Percentiles rank a stretch among this genome's conserved stretches.
Conservation (phyloP, 2,113 vertebrate species). For the Dicentrarchus labrax region DNA sequence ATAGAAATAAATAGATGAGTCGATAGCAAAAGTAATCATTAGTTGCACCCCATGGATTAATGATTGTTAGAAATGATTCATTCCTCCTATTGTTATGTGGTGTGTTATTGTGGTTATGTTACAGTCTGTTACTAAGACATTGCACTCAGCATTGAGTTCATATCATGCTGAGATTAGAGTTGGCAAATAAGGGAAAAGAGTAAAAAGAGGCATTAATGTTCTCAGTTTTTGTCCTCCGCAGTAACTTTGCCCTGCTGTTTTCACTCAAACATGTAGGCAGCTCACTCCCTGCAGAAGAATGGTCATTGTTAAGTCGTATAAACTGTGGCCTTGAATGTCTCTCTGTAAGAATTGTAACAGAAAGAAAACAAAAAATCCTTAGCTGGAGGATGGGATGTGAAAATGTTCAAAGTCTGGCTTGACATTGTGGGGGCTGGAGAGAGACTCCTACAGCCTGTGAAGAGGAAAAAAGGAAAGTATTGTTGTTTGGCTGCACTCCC, state of each 20-base stretch:
- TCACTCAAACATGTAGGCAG: conserved; percentile 1
- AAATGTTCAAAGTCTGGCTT: conserved; percentile 70
- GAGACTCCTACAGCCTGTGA: conserved; percentile 68
- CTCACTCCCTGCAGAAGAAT: conserved; percentile 60
- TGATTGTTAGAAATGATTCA: neutral
- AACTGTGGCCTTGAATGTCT: conserved; percentile 41
- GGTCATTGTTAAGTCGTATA: conserved; percentile 63
- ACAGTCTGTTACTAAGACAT: neutral
- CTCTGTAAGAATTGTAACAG: conserved; percentile 51
- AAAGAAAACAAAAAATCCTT: conserved; percentile 45
- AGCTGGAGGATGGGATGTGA: conserved; percentile 54
- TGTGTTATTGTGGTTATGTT: neutral
- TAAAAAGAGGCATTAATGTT: neutral
- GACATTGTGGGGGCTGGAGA: conserved; percentile 61
- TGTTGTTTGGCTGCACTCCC: conserved; percentile 72
- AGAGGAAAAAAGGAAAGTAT: conserved; percentile 72
- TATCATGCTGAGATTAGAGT: conserved; percentile 20
- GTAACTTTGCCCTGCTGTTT: conserved; percentile 5
- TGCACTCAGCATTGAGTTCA: neutral
- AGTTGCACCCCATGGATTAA: neutral
- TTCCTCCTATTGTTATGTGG: neutral
- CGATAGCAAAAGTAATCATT: neutral
- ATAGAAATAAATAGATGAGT: too few relatives aligned
- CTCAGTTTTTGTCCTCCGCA: neutral
- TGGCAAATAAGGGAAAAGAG: neutral